These are phyloP conservation scores for Pseudomyrmex flavicornis DNA, from an alignment of 1,140 invertebrate genomes.

Conservation along the genomic window DNA sequence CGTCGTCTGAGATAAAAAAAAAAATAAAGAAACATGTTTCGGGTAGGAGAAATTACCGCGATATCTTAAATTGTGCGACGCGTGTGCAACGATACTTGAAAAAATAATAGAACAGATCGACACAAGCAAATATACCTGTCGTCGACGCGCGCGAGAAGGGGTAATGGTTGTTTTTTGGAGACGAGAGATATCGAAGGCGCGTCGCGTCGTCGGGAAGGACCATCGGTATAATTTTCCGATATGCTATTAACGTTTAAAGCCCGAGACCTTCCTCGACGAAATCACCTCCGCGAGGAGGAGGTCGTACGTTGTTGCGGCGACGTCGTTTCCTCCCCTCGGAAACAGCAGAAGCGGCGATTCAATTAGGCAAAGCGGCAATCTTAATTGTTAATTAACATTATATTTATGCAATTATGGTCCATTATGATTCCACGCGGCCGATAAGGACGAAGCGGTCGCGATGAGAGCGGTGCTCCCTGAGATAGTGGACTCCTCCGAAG, in stretches of 20 bases:
- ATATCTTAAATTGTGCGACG: not conserved
- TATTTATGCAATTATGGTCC: conserved; percentile 81
- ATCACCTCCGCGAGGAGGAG: conserved; percentile 29
- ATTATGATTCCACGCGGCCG: conserved; percentile 75
- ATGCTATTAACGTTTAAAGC: conserved; percentile 73
- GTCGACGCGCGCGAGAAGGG: not conserved
- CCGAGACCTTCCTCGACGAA: conserved; percentile 44
- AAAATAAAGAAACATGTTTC: not conserved
- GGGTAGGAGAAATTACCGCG: not conserved
- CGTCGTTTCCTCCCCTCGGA: conserved; percentile 1
- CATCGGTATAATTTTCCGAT: conserved; percentile 79
- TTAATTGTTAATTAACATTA: conserved; percentile 83
- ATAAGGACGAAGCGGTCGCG: conserved; percentile 74
- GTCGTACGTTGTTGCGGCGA: conserved; percentile 26
- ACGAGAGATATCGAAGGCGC: conserved; percentile 46
- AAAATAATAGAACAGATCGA: conserved; percentile 41
- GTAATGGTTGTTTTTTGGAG: conserved; percentile 4
- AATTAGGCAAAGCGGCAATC: conserved; percentile 80
- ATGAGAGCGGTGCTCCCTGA: conserved; percentile 57
- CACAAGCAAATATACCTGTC: conserved; percentile 21
- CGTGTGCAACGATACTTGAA: not conserved
- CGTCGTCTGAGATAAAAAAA: not conserved
- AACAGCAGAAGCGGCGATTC: conserved; percentile 73
- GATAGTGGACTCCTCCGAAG: conserved; percentile 61
- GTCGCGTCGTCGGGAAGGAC: conserved; percentile 32